Conservation (phyloP, 2,888 invertebrate genomes). For the Agrochola lota region DNA sequence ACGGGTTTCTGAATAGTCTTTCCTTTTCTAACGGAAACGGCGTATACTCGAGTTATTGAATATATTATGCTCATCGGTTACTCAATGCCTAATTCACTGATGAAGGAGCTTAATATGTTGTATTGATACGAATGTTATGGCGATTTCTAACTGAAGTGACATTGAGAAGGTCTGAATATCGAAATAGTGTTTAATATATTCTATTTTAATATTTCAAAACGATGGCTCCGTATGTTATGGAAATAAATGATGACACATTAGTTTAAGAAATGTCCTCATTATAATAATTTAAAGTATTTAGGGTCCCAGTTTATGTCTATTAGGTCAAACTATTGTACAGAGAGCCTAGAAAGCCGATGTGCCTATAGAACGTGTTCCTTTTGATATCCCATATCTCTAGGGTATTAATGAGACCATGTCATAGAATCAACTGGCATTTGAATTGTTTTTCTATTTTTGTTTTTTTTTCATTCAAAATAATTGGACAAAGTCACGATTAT, state of each 20-base stretch:
- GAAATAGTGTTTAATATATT: conserved; percentile 60
- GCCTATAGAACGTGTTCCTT: too few relatives aligned
- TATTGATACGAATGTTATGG: conserved; percentile 69
- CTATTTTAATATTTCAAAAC: conserved; percentile 40
- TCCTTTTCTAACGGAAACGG: conserved; percentile 85
- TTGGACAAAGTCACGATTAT: too few relatives aligned
- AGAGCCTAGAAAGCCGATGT: background rate
- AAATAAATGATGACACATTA: conserved; percentile 17
- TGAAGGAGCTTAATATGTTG: conserved; percentile 68
- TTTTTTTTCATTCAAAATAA: too few relatives aligned
- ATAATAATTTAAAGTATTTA: background rate
- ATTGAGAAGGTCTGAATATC: conserved; percentile 57
- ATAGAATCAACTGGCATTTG: too few relatives aligned
- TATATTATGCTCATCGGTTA: conserved; percentile 83
- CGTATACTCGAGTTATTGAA: conserved; percentile 72
- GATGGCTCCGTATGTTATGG: background rate
- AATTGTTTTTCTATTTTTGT: too few relatives aligned
- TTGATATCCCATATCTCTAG: too few relatives aligned
- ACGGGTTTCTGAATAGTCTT: conserved; percentile 80
- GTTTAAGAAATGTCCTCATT: background rate
- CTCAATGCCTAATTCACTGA: conserved; percentile 76
- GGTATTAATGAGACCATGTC: too few relatives aligned
- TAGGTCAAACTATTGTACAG: background rate
- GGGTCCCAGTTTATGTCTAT: background rate
- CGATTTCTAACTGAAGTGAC: conserved; percentile 47